These are phyloP conservation scores for Hyaena hyaena DNA, from an alignment of 2,113 vertebrate genomes.

Conservation along the genomic window DNA sequence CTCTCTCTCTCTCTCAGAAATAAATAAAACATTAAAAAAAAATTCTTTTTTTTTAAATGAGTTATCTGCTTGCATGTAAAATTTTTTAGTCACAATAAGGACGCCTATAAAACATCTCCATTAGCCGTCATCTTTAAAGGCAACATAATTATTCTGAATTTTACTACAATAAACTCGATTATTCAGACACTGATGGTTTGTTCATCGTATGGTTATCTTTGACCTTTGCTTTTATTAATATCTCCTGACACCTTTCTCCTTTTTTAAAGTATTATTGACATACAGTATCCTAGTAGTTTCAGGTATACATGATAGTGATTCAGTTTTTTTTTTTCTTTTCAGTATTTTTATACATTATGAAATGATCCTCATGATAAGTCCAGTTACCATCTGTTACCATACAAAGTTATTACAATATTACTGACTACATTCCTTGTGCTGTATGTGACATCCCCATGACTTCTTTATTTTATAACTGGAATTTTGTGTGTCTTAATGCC, in stretches of 20 bases:
- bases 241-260: neutral
- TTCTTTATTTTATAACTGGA: neutral
- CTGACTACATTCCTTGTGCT: neutral
- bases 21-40: no score
- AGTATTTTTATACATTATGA: neutral
- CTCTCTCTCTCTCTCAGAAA: no score
- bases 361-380: neutral
- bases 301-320: neutral
- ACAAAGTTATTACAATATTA: neutral
- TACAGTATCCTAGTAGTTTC: neutral
- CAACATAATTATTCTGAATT: constrained; percentile 37
- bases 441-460: neutral
- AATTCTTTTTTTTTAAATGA: neutral
- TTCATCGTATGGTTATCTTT: constrained; percentile 40
- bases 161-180: constrained; percentile 47
- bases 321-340: neutral
- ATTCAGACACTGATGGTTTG: constrained; percentile 27
- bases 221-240: constrained; percentile 53
- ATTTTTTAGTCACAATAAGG: constrained; percentile 42
- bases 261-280: neutral
- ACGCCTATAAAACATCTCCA: neutral
- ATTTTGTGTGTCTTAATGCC: neutral
- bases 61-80: constrained; percentile 1
- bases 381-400: neutral
- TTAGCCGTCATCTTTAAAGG: constrained; percentile 35